phyloP scores from a whole-genome alignment of 1,140 invertebrate species.

The Heliconius eleuchia region DNA sequence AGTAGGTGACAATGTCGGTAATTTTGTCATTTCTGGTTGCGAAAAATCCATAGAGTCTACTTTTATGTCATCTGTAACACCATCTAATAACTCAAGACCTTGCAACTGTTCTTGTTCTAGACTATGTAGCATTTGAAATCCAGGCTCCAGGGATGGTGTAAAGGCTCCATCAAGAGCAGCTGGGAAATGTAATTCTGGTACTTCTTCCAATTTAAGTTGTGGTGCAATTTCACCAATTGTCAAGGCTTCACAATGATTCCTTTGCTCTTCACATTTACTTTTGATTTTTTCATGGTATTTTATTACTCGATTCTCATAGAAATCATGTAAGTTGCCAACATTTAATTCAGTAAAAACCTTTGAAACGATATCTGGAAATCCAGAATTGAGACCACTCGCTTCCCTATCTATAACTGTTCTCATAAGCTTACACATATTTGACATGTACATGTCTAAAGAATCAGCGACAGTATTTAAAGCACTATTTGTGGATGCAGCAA shows the following conservation, averaged over 20 bases:
- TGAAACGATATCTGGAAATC: slow-evolving; percentile 74
- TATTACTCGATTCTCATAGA: slow-evolving; percentile 70
- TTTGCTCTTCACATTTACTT: slow-evolving; percentile 61
- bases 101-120: slow-evolving; percentile 76
- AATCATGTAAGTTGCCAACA: slow-evolving; percentile 72
- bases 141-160: slow-evolving; percentile 76
- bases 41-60: slow-evolving; percentile 69
- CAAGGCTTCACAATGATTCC: slow-evolving; percentile 61
- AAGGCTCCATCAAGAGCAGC: slow-evolving; percentile 75
- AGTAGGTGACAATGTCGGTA: slow-evolving; percentile 66
- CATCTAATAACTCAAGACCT: slow-evolving; percentile 69
- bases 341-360: slow-evolving; percentile 78
- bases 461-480: slow-evolving; percentile 73
- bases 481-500: slow-evolving; percentile 64
- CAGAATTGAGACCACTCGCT: slow-evolving; percentile 66
- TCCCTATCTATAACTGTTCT: slow-evolving; percentile 73
- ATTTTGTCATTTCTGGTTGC: slow-evolving; percentile 63
- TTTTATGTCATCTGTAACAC: slow-evolving; percentile 71
- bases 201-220: slow-evolving; percentile 74
- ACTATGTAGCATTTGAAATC: slow-evolving; percentile 78
- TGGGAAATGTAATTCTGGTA: slow-evolving; percentile 78
- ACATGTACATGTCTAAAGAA: slow-evolving; percentile 71
- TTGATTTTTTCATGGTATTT: slow-evolving; percentile 68
- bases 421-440: slow-evolving; percentile 73
- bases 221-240: slow-evolving; percentile 66